Base-by-base conservation (phyloP, 2,113 vertebrate species). In the Lepus europaeus region DNA sequence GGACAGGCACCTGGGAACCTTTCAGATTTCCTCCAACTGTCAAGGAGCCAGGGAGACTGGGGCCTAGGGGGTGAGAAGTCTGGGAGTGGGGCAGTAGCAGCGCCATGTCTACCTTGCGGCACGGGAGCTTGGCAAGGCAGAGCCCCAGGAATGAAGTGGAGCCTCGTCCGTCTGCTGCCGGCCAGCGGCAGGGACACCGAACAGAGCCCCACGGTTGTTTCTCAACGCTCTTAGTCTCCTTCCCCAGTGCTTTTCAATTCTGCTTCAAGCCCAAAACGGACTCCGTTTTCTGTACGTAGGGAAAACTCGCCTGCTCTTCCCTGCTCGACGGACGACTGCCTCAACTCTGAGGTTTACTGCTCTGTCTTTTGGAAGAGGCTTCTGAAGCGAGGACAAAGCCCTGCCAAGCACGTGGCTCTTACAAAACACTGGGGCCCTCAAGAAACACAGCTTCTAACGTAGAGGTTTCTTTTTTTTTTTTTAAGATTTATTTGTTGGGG, bases 321-420 rank as follows among this genome's bases (percentile, higher is more conserved):
- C 66, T 84, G 29, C 25, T 79, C 45, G 56, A 36, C 74, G 89
- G 92, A 64, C 79, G 87, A 73, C 74, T 74, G 31, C 36, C 91
- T 87, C 82, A 76, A 80, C 72, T 74, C 74, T 74, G 77, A 93
- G 49, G 66, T 73, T 89, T 94, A 51, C 45, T 14, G 59, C 9
- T 94, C 70, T 83, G 74, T 78, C 36, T 91, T 70, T 72, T 95
- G 95, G 93, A 84, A 74, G 45, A 29, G 53, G 92, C n/a, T 72
- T 90, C 76, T 72, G n/a, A 36, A 36, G 6, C 7, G 61, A 68
- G 72, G 70, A 74, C 90, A 92, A 78, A 49, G 45, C 13, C n/a
- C 51, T 90, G 6, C 83, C 59, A 56, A 78, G 69, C 51, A 86
- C 33, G n/a, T 85, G 53, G 19, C n/a, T 73, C 31, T 95, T 91